Percentiles rank a stretch among this genome's conserved stretches.
Conservation (phyloP, 2,797 vertebrate species). For the Cyprinodon diabolis region DNA sequence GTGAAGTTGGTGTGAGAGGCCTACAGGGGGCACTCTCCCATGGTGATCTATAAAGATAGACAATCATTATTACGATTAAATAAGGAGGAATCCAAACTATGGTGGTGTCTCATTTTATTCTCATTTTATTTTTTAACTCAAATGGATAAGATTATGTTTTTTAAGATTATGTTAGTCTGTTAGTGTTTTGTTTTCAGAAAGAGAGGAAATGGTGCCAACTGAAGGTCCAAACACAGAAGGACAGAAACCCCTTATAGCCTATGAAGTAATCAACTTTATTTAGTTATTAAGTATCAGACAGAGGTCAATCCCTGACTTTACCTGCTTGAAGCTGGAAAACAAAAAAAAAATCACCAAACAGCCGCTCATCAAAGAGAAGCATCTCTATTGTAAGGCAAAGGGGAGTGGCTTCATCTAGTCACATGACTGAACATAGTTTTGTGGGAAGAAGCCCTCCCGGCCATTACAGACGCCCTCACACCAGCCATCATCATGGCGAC, state of each 20-base stretch:
- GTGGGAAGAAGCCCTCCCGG: constrained; percentile 75
- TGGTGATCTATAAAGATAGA: no score
- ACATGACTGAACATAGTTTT: constrained; percentile 72
- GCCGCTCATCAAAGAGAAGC: background rate
- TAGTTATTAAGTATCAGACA: background rate
- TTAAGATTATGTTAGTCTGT: no score
- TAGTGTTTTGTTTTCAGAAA: background rate
- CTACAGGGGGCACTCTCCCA: no score
- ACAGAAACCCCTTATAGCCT: background rate
- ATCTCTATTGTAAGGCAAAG: background rate
- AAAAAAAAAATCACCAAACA: background rate
- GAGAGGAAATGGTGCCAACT: constrained; percentile 1
- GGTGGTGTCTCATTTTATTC: background rate
- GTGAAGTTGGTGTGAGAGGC: no score
- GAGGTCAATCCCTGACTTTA: background rate
- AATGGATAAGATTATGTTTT: background rate
- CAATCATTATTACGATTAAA: no score
- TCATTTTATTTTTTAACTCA: no score
- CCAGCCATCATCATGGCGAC: constrained; percentile 75
- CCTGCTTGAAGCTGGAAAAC: background rate
- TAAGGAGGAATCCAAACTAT: no score
- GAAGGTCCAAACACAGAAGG: background rate
- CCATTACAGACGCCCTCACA: constrained; percentile 70
- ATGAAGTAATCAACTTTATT: constrained; percentile 15
- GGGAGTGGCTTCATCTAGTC: constrained; percentile 32